phyloP scores from a whole-genome alignment of 2,888 invertebrate species.

The Hydrotaea diabolus region DNA sequence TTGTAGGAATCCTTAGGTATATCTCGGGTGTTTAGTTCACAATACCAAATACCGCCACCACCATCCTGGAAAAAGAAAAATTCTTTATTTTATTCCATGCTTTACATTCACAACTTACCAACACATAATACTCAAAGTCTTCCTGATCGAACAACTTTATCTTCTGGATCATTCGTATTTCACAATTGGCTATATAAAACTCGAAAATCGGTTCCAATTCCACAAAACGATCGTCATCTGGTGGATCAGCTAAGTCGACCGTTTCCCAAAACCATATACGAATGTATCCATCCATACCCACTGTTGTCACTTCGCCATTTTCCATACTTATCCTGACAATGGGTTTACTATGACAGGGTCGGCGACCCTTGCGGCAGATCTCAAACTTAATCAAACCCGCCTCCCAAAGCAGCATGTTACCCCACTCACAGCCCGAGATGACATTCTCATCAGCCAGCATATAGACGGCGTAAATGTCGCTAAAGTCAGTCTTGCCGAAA shows the following conservation, averaged over 20 bases:
- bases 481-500: constrained; percentile 95
- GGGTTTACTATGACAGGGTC: constrained; percentile 88
- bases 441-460: constrained; percentile 95
- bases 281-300: constrained; percentile 88
- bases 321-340: constrained; percentile 82
- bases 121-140: constrained; percentile 86
- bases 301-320: constrained; percentile 79
- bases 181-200: constrained; percentile 83
- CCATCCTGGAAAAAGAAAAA: constrained; percentile 85
- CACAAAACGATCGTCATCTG: constrained; percentile 89
- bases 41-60: constrained; percentile 90
- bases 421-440: constrained; percentile 94
- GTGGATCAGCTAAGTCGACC: constrained; percentile 92
- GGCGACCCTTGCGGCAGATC: constrained; percentile 87
- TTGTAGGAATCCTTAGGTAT: constrained; percentile 80
- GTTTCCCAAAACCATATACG: constrained; percentile 95
- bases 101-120: constrained; percentile 82
- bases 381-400: constrained; percentile 93
- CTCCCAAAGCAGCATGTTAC: constrained; percentile 95
- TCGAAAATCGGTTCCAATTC: constrained; percentile 94
- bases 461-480: constrained; percentile 91
- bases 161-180: constrained; percentile 77
- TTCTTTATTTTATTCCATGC: background rate
- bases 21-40: constrained; percentile 84
- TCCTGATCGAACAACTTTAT: constrained; percentile 79